phyloP scores from a whole-genome alignment of 2,113 vertebrate genomes.

The Lamprologus tigripictilis region DNA sequence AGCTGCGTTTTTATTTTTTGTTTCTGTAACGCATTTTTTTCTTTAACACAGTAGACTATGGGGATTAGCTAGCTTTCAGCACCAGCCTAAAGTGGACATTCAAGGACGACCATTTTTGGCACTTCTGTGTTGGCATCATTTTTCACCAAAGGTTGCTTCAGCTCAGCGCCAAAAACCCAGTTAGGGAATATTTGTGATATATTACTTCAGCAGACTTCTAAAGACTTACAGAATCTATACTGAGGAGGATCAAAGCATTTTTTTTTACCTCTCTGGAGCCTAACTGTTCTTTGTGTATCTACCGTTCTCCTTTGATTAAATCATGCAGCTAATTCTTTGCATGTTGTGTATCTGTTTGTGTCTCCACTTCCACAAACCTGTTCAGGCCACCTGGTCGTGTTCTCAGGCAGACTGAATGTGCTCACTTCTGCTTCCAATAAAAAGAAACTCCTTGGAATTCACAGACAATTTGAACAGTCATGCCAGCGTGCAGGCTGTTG shows the following conservation, averaged over 20 bases:
- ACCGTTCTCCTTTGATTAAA: not conserved
- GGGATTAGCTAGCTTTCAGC: not conserved
- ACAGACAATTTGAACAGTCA: conserved; percentile 19
- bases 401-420: not conserved
- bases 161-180: not conserved
- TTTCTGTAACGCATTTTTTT: not conserved
- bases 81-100: not conserved
- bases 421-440: not conserved
- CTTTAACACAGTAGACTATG: not conserved
- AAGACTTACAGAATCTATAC: not conserved
- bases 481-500: conserved; percentile 15
- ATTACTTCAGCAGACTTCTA: not conserved
- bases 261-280: not conserved
- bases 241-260: not conserved
- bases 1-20: not conserved
- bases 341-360: not conserved
- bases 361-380: not conserved
- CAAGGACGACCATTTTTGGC: not conserved
- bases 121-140: not conserved
- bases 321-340: not conserved
- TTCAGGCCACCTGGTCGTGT: not conserved
- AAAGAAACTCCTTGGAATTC: conserved; percentile 23
- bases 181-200: not conserved
- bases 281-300: not conserved
- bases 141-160: not conserved